Evolutionary conservation across 37 sponge, comb jelly and placozoan genomes (phyloP).

Genomic region (Aplysina aerophoba): DNA sequence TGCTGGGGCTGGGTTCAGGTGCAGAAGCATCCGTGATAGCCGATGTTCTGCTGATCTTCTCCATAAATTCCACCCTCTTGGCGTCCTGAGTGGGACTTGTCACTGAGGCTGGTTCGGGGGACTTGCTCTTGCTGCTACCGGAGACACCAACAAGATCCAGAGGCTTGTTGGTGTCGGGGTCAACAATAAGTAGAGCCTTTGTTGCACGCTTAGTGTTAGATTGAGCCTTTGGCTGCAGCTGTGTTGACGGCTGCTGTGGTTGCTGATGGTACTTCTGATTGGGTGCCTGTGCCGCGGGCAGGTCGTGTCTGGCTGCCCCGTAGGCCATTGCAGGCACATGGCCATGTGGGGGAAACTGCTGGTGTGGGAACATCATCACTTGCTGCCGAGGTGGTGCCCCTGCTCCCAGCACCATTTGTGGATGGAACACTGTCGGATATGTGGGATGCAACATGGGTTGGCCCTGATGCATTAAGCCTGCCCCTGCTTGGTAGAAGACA

Average conservation of each 20-base stretch:
- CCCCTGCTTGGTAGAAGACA: too few species aligned
- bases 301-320: too few species aligned
- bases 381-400: too few species aligned
- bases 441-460: too few species aligned
- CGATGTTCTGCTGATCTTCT: background rate
- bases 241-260: background rate
- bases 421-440: too few species aligned
- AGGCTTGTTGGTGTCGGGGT: constrained; percentile 56
- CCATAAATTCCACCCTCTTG: background rate
- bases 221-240: background rate
- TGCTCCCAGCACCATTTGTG: too few species aligned
- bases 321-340: too few species aligned
- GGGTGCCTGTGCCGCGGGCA: background rate
- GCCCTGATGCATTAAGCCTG: too few species aligned
- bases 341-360: too few species aligned
- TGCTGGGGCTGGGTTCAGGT: too few species aligned
- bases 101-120: background rate
- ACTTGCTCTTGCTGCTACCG: background rate
- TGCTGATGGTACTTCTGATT: background rate
- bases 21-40: too few species aligned
- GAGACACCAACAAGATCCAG: background rate
- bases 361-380: too few species aligned
- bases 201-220: background rate
- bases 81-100: constrained; percentile 7
- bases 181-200: constrained; percentile 56